Evolutionary conservation across 1,140 invertebrate genomes (phyloP).

Genomic region (Drosophila nasuta): DNA sequence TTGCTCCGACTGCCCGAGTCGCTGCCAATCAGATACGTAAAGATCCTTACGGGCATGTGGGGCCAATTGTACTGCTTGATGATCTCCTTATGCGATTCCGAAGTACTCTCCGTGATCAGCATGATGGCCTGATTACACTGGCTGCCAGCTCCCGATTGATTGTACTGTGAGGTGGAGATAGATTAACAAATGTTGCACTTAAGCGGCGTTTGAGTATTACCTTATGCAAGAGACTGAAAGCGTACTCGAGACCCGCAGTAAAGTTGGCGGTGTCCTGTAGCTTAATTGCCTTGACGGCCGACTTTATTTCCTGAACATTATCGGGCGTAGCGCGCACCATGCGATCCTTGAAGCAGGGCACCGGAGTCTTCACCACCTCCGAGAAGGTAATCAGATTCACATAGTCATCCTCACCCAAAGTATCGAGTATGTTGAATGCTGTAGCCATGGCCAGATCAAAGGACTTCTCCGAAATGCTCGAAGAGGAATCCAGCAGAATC

Average conservation of each 20-base stretch:
- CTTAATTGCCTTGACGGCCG: slow-evolving; percentile 88
- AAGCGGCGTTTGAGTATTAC: slow-evolving; percentile 85
- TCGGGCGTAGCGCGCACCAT: slow-evolving; percentile 95
- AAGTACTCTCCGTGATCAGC: slow-evolving; percentile 96
- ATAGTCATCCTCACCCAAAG: slow-evolving; percentile 97
- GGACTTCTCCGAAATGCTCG: slow-evolving; percentile 94
- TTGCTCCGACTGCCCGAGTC: slow-evolving; percentile 94
- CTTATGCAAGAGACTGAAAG: slow-evolving; percentile 96
- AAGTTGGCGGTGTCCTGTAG: slow-evolving; percentile 95
- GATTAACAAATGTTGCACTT: not conserved
- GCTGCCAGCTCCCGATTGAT: slow-evolving; percentile 91
- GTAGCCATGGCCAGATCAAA: slow-evolving; percentile 94
- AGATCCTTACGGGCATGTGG: slow-evolving; percentile 96
- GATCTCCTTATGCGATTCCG: slow-evolving; percentile 86
- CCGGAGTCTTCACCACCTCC: slow-evolving; percentile 90
- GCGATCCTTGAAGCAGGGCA: slow-evolving; percentile 94
- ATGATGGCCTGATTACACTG: slow-evolving; percentile 99
- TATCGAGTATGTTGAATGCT: slow-evolving; percentile 95
- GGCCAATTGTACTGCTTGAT: slow-evolving; percentile 96
- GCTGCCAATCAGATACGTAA: slow-evolving; percentile 97
- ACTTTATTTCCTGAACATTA: slow-evolving; percentile 93
- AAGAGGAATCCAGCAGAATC: slow-evolving; percentile 95
- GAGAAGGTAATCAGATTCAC: slow-evolving; percentile 96
- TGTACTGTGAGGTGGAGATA: slow-evolving; percentile 87
- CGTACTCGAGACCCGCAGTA: slow-evolving; percentile 94